Conservation (phyloP, 2,797 vertebrate species). For the Halcyon badia region DNA sequence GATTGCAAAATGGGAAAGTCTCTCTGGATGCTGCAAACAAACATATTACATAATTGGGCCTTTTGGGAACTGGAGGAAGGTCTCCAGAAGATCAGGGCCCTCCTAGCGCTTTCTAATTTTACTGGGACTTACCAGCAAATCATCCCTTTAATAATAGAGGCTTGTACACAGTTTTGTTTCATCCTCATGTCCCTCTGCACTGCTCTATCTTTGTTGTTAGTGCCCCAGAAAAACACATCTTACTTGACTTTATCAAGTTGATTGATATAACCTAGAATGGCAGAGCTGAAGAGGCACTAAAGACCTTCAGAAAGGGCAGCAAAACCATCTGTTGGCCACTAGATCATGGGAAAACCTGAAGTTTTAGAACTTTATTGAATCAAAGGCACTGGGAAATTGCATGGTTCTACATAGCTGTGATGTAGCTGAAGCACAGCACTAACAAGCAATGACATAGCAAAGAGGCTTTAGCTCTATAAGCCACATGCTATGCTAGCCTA, state of each 20-base stretch:
- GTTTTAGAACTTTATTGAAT: not conserved
- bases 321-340: not conserved
- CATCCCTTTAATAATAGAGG: not conserved
- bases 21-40: conserved; percentile 19
- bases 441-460: not conserved
- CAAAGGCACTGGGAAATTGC: not conserved
- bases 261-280: not conserved
- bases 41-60: conserved; percentile 27
- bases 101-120: conserved; percentile 20
- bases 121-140: not conserved
- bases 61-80: conserved; percentile 2
- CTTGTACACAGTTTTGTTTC: not conserved
- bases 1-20: conserved; percentile 11
- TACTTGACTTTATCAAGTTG: not conserved
- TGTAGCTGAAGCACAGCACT: not conserved
- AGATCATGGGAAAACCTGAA: not conserved
- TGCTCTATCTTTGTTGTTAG: not conserved
- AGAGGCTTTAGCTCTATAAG: not conserved
- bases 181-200: not conserved
- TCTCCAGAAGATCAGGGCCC: conserved; percentile 35
- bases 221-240: not conserved
- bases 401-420: not conserved
- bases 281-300: not conserved
- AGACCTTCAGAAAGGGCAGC: not conserved
- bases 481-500: not conserved